Evolutionary conservation across 2,113 vertebrate species (phyloP).

Genomic region (Xerus inauris): DNA sequence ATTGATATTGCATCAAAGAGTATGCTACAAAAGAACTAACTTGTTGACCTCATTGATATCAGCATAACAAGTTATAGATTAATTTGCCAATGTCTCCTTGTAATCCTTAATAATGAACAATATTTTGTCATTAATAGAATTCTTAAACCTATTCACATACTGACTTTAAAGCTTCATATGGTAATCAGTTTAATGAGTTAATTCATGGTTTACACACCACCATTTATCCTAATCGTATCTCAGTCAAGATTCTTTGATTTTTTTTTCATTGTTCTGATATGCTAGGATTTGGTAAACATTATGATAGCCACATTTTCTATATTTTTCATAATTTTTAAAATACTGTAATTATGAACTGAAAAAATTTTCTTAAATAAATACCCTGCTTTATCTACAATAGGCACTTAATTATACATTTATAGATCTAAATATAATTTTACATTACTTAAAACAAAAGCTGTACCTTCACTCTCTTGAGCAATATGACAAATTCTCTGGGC

Average conservation of each 20-base stretch:
- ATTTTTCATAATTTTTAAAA: background rate
- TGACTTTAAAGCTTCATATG: background rate
- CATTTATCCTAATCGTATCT: background rate
- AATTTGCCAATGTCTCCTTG: background rate
- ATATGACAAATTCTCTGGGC: background rate
- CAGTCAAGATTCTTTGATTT: background rate
- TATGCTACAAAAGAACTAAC: background rate
- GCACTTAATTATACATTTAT: background rate
- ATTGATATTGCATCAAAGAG: background rate
- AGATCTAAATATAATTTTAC: constrained; percentile 9
- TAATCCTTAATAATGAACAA: background rate
- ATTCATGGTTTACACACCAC: background rate
- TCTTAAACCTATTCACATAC: background rate
- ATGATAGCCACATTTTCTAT: background rate
- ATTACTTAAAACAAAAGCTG: background rate
- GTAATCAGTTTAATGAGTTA: background rate
- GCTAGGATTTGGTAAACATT: background rate
- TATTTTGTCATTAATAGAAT: background rate
- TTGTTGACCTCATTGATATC: background rate
- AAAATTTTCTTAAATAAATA: background rate
- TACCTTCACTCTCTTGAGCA: background rate
- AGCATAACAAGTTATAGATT: background rate
- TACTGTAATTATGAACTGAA: background rate
- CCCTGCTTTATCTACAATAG: background rate
- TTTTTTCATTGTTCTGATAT: background rate